These are phyloP conservation scores for Drosophila demipolita DNA, from an alignment of 2,888 invertebrate species.

Conservation along the genomic window DNA sequence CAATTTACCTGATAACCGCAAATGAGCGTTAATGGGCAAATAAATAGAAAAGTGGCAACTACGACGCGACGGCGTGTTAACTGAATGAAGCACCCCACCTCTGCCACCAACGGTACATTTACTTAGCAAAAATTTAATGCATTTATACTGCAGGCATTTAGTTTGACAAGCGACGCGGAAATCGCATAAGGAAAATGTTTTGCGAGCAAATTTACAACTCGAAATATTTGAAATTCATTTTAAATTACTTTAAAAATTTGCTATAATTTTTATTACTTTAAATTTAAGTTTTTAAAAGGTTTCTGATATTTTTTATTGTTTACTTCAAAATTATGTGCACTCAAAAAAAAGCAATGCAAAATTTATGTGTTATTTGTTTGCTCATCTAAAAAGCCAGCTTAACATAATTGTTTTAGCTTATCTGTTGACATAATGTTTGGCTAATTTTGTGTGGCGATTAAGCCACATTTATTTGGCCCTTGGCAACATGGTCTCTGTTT, in stretches of 20 bases:
- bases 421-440: background rate
- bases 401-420: background rate
- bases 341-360: background rate
- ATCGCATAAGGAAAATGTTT: constrained; percentile 10
- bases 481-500: constrained; percentile 2
- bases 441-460: constrained; percentile 18
- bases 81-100: constrained; percentile 46
- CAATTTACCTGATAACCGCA: constrained; percentile 80
- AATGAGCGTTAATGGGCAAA: constrained; percentile 80
- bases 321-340: background rate
- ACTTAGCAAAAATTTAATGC: constrained; percentile 75
- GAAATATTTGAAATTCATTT: constrained; percentile 17
- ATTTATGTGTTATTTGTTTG: background rate
- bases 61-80: constrained; percentile 70
- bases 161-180: constrained; percentile 33
- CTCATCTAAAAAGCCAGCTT: background rate
- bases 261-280: background rate
- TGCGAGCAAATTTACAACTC: constrained; percentile 37
- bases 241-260: background rate
- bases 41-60: constrained; percentile 80
- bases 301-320: background rate
- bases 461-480: constrained; percentile 14
- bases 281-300: background rate
- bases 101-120: constrained; percentile 43
- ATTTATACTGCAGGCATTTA: constrained; percentile 35